Evolutionary conservation across 2,113 vertebrate species (phyloP).

Genomic region (Gambusia holbrooki): DNA sequence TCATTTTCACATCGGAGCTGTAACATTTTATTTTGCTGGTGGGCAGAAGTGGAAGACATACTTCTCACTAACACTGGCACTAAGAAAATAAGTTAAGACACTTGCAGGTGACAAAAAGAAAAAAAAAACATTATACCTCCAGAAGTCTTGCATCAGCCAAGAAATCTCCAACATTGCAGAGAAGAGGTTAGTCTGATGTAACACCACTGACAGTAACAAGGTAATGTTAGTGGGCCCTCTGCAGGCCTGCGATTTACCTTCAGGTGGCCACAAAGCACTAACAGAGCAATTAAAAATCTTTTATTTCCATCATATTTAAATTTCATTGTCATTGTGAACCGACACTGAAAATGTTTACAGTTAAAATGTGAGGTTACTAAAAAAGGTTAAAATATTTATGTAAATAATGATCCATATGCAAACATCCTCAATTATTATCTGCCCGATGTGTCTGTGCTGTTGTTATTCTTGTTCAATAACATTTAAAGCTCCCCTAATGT

Average conservation of each 20-base stretch:
- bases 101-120: neutral
- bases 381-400: too few species aligned
- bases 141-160: neutral
- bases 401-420: neutral
- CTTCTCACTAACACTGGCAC: slow-evolving; percentile 1
- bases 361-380: neutral
- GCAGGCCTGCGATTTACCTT: slow-evolving; percentile 38
- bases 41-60: slow-evolving; percentile 8
- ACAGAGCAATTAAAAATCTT: slow-evolving; percentile 3
- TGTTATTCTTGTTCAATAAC: slow-evolving; percentile 5
- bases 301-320: slow-evolving; percentile 4
- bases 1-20: slow-evolving; percentile 28
- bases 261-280: neutral
- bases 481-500: slow-evolving; percentile 14
- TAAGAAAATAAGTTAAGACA: slow-evolving; percentile 4
- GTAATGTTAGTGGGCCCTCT: slow-evolving; percentile 59
- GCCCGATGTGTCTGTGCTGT: neutral
- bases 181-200: slow-evolving; percentile 18
- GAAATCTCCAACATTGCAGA: neutral
- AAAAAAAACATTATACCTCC: neutral
- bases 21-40: neutral
- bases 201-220: slow-evolving; percentile 10
- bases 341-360: neutral
- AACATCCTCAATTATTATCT: neutral
- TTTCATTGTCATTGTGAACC: slow-evolving; percentile 3